Conservation (phyloP, 1,140 invertebrate genomes). For the Archegozetes longisetosus region DNA sequence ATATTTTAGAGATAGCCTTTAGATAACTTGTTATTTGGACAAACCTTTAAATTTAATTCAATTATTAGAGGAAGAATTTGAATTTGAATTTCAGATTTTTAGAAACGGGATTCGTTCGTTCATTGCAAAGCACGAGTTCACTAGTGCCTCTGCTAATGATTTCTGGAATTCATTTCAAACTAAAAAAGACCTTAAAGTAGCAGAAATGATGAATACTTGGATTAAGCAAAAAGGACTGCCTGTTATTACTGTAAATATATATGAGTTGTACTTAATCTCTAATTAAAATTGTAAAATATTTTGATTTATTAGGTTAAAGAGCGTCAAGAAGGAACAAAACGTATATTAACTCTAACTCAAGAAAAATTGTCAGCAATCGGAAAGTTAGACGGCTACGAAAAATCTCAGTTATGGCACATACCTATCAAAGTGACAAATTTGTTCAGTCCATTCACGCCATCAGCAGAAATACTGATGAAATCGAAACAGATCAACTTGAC, state of each 20-base stretch:
- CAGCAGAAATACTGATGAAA: not conserved
- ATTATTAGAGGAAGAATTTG: too few relatives aligned
- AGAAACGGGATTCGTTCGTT: slow-evolving; percentile 86
- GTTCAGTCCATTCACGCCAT: slow-evolving; percentile 4
- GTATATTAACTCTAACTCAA: slow-evolving; percentile 56
- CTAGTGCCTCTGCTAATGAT: slow-evolving; percentile 84
- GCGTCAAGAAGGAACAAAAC: slow-evolving; percentile 32
- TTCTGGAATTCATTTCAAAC: slow-evolving; percentile 45
- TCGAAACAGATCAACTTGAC: not conserved
- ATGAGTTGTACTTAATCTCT: not conserved
- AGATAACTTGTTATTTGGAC: not conserved
- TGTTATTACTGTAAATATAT: slow-evolving; percentile 33
- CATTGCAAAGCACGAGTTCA: slow-evolving; percentile 68
- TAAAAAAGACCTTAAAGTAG: slow-evolving; percentile 23
- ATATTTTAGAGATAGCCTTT: too few relatives aligned
- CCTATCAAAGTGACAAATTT: slow-evolving; percentile 4
- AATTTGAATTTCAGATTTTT: slow-evolving; percentile 43
- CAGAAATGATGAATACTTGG: slow-evolving; percentile 82
- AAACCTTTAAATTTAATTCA: not conserved
- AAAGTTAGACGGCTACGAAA: not conserved
- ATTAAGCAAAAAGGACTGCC: slow-evolving; percentile 85
- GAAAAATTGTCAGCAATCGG: slow-evolving; percentile 53
- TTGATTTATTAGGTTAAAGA: slow-evolving; percentile 1
- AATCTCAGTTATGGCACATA: slow-evolving; percentile 4
- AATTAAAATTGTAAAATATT: slow-evolving; percentile 3